These are phyloP conservation scores for Anaspis maculata DNA, from an alignment of 2,888 invertebrate genomes.

Conservation along the genomic window DNA sequence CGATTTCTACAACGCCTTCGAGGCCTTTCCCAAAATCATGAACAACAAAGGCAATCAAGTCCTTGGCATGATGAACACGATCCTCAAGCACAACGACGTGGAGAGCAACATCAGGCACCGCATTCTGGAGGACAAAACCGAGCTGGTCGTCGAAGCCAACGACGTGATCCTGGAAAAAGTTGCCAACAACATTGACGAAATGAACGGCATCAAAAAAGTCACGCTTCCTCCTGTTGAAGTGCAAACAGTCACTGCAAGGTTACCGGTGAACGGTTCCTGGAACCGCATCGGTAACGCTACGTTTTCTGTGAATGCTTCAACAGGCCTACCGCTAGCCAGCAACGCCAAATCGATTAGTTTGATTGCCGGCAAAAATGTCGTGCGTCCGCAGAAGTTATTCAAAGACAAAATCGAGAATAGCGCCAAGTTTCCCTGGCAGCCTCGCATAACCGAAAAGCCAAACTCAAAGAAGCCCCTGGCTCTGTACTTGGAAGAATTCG, in stretches of 20 bases:
- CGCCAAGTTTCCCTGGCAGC: slow-evolving; percentile 64
- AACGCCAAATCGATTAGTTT: no score
- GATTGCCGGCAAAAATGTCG: slow-evolving; percentile 62
- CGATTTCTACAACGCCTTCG: slow-evolving; percentile 68
- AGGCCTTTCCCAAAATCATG: slow-evolving; percentile 61
- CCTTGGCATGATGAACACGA: slow-evolving; percentile 49
- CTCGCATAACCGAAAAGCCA: slow-evolving; percentile 78
- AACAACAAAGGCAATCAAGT: slow-evolving; percentile 57
- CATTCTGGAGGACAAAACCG: slow-evolving; percentile 59
- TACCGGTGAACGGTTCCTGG: slow-evolving; percentile 53
- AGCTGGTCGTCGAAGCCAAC: slow-evolving; percentile 72
- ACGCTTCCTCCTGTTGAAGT: slow-evolving; percentile 46
- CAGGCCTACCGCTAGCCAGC: background rate
- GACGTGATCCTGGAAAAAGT: slow-evolving; percentile 76
- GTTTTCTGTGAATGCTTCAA: slow-evolving; percentile 26
- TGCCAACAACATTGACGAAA: slow-evolving; percentile 62
- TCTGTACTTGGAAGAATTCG: slow-evolving; percentile 60
- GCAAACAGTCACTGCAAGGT: slow-evolving; percentile 37
- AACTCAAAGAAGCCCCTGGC: slow-evolving; percentile 77
- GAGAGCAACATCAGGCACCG: slow-evolving; percentile 49
- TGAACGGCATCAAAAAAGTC: slow-evolving; percentile 52
- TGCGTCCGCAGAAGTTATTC: slow-evolving; percentile 77
- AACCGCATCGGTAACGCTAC: slow-evolving; percentile 40
- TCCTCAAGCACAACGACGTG: slow-evolving; percentile 49
- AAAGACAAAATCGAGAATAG: slow-evolving; percentile 80